phyloP scores from a whole-genome alignment of 2,797 vertebrate genomes.

The Rousettus madagascariensis region DNA sequence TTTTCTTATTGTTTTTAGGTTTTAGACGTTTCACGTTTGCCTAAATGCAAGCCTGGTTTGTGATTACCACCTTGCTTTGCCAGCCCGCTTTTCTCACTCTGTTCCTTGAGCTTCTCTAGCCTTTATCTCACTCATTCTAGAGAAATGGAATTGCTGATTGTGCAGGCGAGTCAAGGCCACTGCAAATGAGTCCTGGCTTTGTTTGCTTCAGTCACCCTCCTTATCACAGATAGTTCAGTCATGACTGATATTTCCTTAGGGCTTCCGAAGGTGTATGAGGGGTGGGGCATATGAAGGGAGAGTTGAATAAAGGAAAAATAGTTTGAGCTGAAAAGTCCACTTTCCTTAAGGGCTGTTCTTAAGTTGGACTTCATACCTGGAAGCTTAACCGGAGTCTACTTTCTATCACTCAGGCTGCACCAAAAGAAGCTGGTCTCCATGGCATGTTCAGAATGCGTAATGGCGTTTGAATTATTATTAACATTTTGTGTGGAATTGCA shows the following conservation, averaged over 20 bases:
- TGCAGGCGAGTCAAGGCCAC: neutral
- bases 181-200: neutral
- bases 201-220: neutral
- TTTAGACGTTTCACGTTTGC: neutral
- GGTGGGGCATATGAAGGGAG: neutral
- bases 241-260: neutral
- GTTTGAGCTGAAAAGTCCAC: neutral
- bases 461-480: neutral
- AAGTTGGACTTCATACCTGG: neutral
- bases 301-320: neutral
- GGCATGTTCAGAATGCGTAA: neutral
- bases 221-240: neutral
- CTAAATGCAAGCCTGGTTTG: neutral
- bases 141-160: neutral
- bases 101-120: neutral
- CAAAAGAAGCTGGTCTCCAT: neutral
- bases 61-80: neutral
- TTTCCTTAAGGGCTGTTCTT: neutral
- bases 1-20: neutral
- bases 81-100: neutral
- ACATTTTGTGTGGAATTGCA: neutral
- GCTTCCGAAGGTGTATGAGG: neutral
- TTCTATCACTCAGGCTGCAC: neutral
- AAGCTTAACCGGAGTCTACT: neutral
- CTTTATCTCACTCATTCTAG: neutral